These are phyloP conservation scores for Tinea semifulvella DNA, from an alignment of 2,888 invertebrate genomes.

Conservation along the genomic window DNA sequence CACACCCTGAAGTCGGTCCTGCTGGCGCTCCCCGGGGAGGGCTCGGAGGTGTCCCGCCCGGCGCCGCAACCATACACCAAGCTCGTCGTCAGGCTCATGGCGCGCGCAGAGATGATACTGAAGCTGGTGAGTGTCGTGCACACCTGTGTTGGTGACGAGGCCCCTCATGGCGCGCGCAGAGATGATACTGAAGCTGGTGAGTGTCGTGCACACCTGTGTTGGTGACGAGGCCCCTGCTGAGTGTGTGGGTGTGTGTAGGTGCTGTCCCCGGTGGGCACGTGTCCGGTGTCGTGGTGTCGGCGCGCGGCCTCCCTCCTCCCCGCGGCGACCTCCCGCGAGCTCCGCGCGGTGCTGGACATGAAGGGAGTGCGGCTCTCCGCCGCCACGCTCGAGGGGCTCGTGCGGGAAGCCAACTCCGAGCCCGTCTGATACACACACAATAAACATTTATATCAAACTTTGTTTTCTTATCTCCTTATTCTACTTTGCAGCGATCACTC, in stretches of 20 bases:
- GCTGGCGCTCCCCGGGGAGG: conserved; percentile 92
- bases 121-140: conserved; percentile 71
- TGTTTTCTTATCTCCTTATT: no score
- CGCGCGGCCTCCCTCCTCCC: conserved; percentile 92
- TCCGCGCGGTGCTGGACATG: conserved; percentile 95
- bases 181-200: no score
- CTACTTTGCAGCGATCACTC: no score
- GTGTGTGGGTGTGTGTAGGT: conserved; percentile 45
- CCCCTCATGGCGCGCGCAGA: no score
- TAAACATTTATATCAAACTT: no score
- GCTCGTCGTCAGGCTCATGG: conserved; percentile 87
- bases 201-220: not conserved
- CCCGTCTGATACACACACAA: no score
- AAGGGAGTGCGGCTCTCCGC: conserved; percentile 73
- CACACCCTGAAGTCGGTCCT: conserved; percentile 94
- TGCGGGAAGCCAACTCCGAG: not conserved
- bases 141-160: not conserved
- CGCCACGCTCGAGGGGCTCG: conserved; percentile 33
- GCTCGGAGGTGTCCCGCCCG: conserved; percentile 86
- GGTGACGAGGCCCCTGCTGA: not conserved
- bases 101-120: conserved; percentile 98
- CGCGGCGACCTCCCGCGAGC: conserved; percentile 88
- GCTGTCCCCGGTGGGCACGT: conserved; percentile 87
- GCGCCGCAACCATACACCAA: conserved; percentile 89
- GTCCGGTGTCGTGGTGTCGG: conserved; percentile 80